A percentile compares a stretch with the other conserved stretches of the same genome.
Conservation (phyloP, 2,888 invertebrate species). For the Cantharis nigra region DNA sequence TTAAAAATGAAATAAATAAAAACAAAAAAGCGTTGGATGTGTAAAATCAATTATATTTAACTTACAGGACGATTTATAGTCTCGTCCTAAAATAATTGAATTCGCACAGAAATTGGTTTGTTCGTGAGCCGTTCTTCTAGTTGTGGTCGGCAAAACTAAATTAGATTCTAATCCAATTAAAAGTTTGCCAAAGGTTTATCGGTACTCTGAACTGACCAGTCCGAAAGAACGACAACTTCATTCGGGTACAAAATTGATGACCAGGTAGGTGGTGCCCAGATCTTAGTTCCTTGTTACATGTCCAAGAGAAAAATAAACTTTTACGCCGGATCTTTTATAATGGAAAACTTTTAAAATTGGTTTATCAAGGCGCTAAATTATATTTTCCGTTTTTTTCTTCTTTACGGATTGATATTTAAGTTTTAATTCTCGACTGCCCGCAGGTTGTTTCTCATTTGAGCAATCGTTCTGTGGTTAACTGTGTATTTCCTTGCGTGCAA, state of each 20-base stretch:
- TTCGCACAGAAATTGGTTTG: slow-evolving; percentile 50
- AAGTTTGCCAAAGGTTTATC: slow-evolving; percentile 53
- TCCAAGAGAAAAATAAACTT: slow-evolving; percentile 42
- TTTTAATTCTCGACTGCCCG: neutral
- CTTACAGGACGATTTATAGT: slow-evolving; percentile 31
- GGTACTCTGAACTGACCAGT: slow-evolving; percentile 40
- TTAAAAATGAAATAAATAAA: neutral
- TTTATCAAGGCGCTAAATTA: neutral
- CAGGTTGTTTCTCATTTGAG: neutral
- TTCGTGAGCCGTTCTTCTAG: slow-evolving; percentile 45
- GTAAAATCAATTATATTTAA: slow-evolving; percentile 30
- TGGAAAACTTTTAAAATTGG: neutral
- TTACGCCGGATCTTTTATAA: slow-evolving; percentile 11
- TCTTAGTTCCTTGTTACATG: slow-evolving; percentile 30
- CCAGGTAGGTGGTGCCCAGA: slow-evolving; percentile 38
- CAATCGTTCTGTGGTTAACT: slow-evolving; percentile 21
- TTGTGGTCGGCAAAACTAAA: slow-evolving; percentile 56
- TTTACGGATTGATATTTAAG: neutral
- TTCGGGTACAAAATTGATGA: slow-evolving; percentile 50
- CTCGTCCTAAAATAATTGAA: slow-evolving; percentile 37
- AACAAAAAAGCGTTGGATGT: slow-evolving; percentile 1
- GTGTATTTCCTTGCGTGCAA: slow-evolving; percentile 44
- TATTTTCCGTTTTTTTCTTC: neutral
- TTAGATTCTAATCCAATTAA: slow-evolving; percentile 60
- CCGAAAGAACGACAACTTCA: slow-evolving; percentile 36